phyloP scores from a whole-genome alignment of 2,888 invertebrate species.

The Ichneumoninae sp. region DNA sequence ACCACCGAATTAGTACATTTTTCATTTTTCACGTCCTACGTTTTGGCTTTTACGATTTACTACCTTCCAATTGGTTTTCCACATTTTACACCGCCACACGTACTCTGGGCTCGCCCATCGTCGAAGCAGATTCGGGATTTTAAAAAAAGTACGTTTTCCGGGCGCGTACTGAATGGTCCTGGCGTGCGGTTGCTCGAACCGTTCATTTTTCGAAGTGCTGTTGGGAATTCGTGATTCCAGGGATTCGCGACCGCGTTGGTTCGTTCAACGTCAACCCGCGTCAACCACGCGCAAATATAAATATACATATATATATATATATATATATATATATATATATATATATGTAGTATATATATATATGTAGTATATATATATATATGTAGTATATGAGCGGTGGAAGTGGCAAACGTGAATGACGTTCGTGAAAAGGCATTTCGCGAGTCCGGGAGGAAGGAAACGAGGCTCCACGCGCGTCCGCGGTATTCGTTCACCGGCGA shows the following conservation, averaged over 20 bases:
- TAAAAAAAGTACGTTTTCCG: constrained; percentile 17
- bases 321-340: constrained; percentile 23
- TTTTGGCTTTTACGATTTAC: constrained; percentile 4
- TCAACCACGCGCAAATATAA: constrained; percentile 23
- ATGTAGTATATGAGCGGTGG: not conserved
- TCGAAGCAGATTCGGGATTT: not conserved
- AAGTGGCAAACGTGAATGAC: constrained; percentile 42
- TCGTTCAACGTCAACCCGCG: constrained; percentile 54
- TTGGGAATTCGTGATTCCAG: constrained; percentile 58
- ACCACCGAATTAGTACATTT: not conserved
- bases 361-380: not conserved
- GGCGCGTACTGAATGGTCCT: not conserved
- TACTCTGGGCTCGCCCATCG: not conserved
- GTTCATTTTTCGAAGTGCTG: constrained; percentile 49
- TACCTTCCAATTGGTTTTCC: not conserved
- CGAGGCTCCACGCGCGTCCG: constrained; percentile 35
- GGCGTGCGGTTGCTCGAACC: constrained; percentile 25
- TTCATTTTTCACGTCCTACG: not conserved
- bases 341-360: not conserved
- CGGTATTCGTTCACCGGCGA: constrained; percentile 41
- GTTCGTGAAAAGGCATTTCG: constrained; percentile 53
- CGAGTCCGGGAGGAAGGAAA: constrained; percentile 38
- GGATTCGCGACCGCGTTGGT: constrained; percentile 55
- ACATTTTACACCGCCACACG: not conserved
- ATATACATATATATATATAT: not conserved